phyloP scores from a whole-genome alignment of 2,113 vertebrate genomes.

The Lathamus discolor region DNA sequence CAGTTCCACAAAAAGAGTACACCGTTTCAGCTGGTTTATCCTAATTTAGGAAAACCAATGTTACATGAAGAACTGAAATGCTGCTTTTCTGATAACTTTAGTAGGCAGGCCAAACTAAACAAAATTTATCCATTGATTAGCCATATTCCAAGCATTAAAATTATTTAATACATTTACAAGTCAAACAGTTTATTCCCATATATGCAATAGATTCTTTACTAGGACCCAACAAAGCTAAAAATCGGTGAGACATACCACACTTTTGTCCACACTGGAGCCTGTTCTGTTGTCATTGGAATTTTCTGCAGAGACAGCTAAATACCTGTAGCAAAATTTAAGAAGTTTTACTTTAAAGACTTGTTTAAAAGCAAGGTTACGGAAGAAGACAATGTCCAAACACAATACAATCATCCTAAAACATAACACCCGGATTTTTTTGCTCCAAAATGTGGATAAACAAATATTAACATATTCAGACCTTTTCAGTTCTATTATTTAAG shows the following conservation, averaged over 20 bases:
- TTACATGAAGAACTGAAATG: neutral
- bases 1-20: neutral
- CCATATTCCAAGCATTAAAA: neutral
- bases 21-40: neutral
- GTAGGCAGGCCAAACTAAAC: neutral
- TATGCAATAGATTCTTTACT: neutral
- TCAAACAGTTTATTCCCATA: neutral
- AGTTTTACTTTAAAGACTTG: neutral
- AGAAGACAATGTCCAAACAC: neutral
- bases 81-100: neutral
- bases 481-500: neutral
- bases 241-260: constrained; percentile 82
- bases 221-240: neutral
- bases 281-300: constrained; percentile 89
- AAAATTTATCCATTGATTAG: neutral
- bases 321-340: constrained; percentile 55
- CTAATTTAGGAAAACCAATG: neutral
- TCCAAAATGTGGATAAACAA: neutral
- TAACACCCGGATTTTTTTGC: neutral
- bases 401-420: neutral
- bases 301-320: constrained; percentile 73
- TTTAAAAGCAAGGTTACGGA: neutral
- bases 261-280: constrained; percentile 89
- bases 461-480: neutral
- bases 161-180: neutral